These are phyloP conservation scores for Brachionus paranguensis DNA, from an alignment of 1,140 invertebrate genomes.

Conservation along the genomic window DNA sequence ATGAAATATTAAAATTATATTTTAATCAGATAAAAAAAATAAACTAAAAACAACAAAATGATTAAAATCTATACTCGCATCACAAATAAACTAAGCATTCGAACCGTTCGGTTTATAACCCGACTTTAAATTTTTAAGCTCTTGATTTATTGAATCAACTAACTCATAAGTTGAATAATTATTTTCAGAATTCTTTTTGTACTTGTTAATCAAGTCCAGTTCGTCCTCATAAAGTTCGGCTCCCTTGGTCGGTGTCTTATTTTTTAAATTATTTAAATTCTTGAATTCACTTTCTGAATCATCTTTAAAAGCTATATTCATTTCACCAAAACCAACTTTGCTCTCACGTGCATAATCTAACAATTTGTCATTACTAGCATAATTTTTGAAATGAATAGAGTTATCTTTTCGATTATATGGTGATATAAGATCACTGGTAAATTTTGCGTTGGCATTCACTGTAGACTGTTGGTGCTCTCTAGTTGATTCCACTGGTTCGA, in stretches of 20 bases:
- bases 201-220: background rate
- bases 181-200: background rate
- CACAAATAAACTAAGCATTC: conserved; percentile 4
- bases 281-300: conserved; percentile 21
- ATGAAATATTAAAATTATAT: background rate
- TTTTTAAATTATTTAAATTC: conserved; percentile 23
- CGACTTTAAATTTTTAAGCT: background rate
- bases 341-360: conserved; percentile 9
- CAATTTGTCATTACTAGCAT: background rate
- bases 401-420: conserved; percentile 14
- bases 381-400: background rate
- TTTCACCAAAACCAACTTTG: background rate
- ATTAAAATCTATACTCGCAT: background rate
- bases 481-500: conserved; percentile 24
- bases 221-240: conserved; percentile 4
- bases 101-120: conserved; percentile 15
- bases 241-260: background rate
- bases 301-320: background rate
- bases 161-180: background rate
- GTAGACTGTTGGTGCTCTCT: background rate
- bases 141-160: conserved; percentile 25
- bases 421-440: conserved; percentile 30
- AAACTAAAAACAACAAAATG: background rate
- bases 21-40: background rate
- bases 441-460: conserved; percentile 1